Conservation (phyloP, 2,888 invertebrate species). For the Xylophagus ater region DNA sequence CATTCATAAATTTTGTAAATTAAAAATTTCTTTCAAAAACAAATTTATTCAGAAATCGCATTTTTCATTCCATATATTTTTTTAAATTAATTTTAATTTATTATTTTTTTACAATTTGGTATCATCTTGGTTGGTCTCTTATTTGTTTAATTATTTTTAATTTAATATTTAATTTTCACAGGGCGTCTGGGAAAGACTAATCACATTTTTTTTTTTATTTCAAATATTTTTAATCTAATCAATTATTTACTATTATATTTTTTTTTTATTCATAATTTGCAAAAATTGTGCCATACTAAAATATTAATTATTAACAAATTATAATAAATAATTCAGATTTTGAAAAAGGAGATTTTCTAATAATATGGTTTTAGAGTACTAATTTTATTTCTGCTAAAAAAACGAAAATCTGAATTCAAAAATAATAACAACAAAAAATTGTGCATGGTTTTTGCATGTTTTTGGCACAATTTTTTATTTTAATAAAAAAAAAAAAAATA, state of each 20-base stretch:
- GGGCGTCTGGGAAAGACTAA: slow-evolving; percentile 42
- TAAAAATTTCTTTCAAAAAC: too few relatives aligned
- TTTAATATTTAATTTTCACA: slow-evolving; percentile 23
- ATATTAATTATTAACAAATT: slow-evolving; percentile 3
- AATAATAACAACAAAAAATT: too few relatives aligned
- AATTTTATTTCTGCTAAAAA: background rate
- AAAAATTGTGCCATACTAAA: background rate
- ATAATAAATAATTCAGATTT: background rate
- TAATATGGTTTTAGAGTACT: background rate
- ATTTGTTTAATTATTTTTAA: slow-evolving; percentile 5
- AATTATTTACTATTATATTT: slow-evolving; percentile 7
- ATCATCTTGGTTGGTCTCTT: slow-evolving; percentile 6
- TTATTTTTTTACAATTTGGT: too few relatives aligned
- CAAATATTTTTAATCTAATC: slow-evolving; percentile 12
- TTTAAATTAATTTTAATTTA: slow-evolving; percentile 4
- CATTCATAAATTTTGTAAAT: too few relatives aligned
- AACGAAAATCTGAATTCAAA: slow-evolving; percentile 7
- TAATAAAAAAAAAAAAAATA: slow-evolving; percentile 3
- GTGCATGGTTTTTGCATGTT: too few relatives aligned
- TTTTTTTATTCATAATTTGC: slow-evolving; percentile 10
- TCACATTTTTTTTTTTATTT: slow-evolving; percentile 29
- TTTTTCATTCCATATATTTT: slow-evolving; percentile 6
- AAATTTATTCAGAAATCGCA: too few relatives aligned
- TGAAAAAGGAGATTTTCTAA: slow-evolving; percentile 1
- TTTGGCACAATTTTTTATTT: slow-evolving; percentile 5